Conservation (phyloP, 2,113 vertebrate genomes). For the Eublepharis macularius region DNA sequence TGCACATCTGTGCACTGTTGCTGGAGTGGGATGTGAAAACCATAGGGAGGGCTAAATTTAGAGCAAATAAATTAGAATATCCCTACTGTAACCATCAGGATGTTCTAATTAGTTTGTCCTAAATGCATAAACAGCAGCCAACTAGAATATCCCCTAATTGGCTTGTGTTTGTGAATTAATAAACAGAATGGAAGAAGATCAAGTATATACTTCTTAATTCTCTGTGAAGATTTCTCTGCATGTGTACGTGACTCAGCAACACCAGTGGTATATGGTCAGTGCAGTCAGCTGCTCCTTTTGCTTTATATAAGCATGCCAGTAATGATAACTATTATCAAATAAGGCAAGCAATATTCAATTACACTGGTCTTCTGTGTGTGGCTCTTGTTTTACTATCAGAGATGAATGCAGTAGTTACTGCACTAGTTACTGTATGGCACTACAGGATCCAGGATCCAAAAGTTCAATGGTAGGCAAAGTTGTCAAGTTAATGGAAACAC, state of each 20-base stretch:
- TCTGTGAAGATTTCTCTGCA: no score
- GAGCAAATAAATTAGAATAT: not conserved
- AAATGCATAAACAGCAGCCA: no score
- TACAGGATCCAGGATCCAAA: not conserved
- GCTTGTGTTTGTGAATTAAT: not conserved
- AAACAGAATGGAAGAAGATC: not conserved
- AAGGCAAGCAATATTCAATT: not conserved
- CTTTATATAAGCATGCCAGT: not conserved
- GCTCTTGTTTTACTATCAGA: not conserved
- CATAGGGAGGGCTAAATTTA: not conserved
- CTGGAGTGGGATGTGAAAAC: not conserved
- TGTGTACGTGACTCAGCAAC: no score
- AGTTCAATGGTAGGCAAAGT: not conserved
- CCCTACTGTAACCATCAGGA: not conserved
- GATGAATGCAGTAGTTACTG: not conserved
- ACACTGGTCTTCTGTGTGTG: not conserved
- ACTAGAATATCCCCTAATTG: no score
- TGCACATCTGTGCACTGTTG: not conserved
- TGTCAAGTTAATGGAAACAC: conserved; percentile 52
- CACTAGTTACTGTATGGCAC: not conserved
- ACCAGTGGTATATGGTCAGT: not conserved
- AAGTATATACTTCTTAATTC: not conserved
- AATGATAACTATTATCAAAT: not conserved
- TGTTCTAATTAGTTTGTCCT: no score
- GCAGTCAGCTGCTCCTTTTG: not conserved